A percentile compares a stretch with the other conserved stretches of the same genome.
phyloP scores from a whole-genome alignment of 1,140 invertebrate species.

The Venustaconcha ellipsiformis region DNA sequence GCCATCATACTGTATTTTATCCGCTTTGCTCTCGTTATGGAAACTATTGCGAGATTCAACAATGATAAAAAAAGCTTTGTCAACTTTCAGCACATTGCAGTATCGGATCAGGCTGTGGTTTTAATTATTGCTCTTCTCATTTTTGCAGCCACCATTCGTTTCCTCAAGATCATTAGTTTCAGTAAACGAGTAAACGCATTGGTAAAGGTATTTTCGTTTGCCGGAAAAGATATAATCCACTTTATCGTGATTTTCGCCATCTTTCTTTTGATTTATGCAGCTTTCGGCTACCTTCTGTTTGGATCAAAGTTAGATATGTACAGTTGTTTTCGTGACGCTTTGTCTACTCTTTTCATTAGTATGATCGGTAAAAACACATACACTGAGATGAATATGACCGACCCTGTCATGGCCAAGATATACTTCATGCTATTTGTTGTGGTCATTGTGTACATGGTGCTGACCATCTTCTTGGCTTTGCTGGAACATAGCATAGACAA shows the following conservation, averaged over 20 bases:
- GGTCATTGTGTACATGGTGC: slow-evolving; percentile 81
- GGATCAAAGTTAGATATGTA: slow-evolving; percentile 11
- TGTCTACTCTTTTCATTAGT: slow-evolving; percentile 76
- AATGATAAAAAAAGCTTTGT: slow-evolving; percentile 30
- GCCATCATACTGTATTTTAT: slow-evolving; percentile 12
- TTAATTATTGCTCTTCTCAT: slow-evolving; percentile 19
- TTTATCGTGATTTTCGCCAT: slow-evolving; percentile 16
- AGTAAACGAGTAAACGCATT: slow-evolving; percentile 28
- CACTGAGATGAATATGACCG: slow-evolving; percentile 74
- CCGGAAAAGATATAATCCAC: slow-evolving; percentile 17
- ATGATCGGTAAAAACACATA: slow-evolving; percentile 84
- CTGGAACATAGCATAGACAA: slow-evolving; percentile 65
- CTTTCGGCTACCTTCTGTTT: slow-evolving; percentile 19
- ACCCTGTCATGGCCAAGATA: slow-evolving; percentile 74
- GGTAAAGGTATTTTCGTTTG: slow-evolving; percentile 14
- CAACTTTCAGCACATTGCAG: slow-evolving; percentile 33
- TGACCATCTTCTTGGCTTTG: slow-evolving; percentile 86
- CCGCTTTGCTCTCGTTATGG: not conserved
- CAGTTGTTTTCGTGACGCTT: slow-evolving; percentile 8
- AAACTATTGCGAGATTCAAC: slow-evolving; percentile 21
- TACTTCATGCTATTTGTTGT: slow-evolving; percentile 82
- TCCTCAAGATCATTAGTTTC: slow-evolving; percentile 32
- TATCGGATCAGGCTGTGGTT: slow-evolving; percentile 31
- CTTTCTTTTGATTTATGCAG: slow-evolving; percentile 12
- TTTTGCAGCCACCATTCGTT: slow-evolving; percentile 29